A percentile compares a stretch with the other conserved stretches of the same genome.
These are phyloP conservation scores for Thalpophila matura DNA, from an alignment of 2,888 invertebrate genomes.

Conservation along the genomic window DNA sequence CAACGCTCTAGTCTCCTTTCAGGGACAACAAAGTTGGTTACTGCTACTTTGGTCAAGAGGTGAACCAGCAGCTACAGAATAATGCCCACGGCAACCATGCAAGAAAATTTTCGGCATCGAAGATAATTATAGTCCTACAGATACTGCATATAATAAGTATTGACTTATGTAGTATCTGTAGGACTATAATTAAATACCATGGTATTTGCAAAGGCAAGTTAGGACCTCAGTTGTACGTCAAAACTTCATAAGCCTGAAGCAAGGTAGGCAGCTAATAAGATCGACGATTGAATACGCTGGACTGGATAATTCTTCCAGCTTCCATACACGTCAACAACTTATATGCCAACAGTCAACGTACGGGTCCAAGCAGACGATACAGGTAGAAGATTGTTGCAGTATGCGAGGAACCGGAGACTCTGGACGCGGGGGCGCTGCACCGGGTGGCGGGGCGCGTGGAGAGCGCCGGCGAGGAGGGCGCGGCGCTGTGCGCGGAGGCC, in stretches of 20 bases:
- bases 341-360: slow-evolving; percentile 25
- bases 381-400: slow-evolving; percentile 64
- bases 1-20: too few species aligned
- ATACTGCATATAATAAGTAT: too few species aligned
- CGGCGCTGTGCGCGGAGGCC: slow-evolving; percentile 66
- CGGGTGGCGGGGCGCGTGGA: slow-evolving; percentile 68
- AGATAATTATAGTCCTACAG: too few species aligned
- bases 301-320: neutral
- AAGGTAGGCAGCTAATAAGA: neutral
- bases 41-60: neutral
- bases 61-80: neutral
- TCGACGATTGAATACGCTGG: neutral
- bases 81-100: too few species aligned
- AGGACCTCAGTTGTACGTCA: too few species aligned
- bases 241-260: neutral
- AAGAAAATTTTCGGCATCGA: too few species aligned
- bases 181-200: too few species aligned
- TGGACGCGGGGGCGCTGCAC: slow-evolving; percentile 76
- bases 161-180: too few species aligned
- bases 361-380: slow-evolving; percentile 23
- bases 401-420: slow-evolving; percentile 79
- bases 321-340: neutral
- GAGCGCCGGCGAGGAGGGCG: slow-evolving; percentile 55
- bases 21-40: too few species aligned
- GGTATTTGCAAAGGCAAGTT: too few species aligned